These are phyloP conservation scores for Coracopsis vasa DNA, from an alignment of 2,113 vertebrate genomes.

Conservation along the genomic window DNA sequence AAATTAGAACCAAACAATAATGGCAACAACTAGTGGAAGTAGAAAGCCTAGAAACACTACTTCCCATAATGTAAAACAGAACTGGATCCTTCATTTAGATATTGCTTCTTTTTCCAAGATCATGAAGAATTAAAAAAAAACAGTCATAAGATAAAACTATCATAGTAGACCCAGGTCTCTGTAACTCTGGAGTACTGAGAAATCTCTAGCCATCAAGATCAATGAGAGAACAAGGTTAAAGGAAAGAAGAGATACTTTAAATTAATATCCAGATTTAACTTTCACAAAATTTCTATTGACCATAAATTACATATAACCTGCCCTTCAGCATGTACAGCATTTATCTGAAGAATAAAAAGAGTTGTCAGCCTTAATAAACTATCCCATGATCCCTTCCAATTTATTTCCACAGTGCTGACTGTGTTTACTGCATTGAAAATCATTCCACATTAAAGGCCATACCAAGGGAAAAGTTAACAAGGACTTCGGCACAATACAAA, in stretches of 20 bases:
- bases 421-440: constrained; percentile 15
- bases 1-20: not conserved
- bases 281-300: not conserved
- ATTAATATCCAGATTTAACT: not conserved
- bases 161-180: not conserved
- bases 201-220: not conserved
- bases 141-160: not conserved
- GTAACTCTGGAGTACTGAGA: not conserved
- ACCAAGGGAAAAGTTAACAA: not conserved
- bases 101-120: not conserved
- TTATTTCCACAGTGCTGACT: not conserved
- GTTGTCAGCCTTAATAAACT: not conserved
- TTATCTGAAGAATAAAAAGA: constrained; percentile 20
- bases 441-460: not conserved
- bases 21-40: not conserved
- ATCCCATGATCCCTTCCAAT: not conserved
- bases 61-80: not conserved
- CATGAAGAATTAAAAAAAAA: not conserved
- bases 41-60: not conserved
- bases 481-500: not conserved
- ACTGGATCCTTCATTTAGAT: not conserved
- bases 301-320: not conserved
- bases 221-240: constrained; percentile 10
- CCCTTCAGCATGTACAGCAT: not conserved
- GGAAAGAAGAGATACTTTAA: not conserved